phyloP scores from a whole-genome alignment of 2,113 vertebrate species.

The Vombatus ursinus region DNA sequence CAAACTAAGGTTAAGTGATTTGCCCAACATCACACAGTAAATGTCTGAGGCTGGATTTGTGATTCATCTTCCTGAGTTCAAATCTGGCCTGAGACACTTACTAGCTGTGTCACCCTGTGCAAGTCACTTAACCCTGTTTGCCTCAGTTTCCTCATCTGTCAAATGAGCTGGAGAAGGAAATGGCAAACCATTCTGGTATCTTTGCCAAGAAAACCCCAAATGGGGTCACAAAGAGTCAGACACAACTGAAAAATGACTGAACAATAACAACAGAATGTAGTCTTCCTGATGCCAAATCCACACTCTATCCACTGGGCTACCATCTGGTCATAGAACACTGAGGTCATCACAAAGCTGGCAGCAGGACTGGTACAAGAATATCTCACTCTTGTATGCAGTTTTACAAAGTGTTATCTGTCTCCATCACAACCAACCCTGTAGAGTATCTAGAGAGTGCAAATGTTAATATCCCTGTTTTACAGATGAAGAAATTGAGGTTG shows the following conservation, averaged over 20 bases:
- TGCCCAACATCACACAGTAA: background rate
- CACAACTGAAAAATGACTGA: background rate
- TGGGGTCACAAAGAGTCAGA: background rate
- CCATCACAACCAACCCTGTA: background rate
- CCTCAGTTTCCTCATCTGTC: background rate
- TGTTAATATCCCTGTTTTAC: background rate
- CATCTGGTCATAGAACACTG: background rate
- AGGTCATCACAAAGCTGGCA: background rate
- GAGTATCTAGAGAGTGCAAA: background rate
- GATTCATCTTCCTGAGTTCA: background rate
- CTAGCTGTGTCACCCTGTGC: background rate
- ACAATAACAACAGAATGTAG: background rate
- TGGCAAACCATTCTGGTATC: background rate
- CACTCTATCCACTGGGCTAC: background rate
- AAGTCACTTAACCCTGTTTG: too few species aligned
- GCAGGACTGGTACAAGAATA: background rate
- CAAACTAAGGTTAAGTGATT: background rate
- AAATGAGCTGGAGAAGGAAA: background rate
- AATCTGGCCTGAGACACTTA: background rate
- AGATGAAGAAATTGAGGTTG: background rate
- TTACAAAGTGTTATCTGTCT: background rate
- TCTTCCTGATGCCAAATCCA: background rate
- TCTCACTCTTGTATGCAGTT: background rate
- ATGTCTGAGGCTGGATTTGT: background rate
- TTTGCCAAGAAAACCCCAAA: background rate